Evolutionary conservation across 2,797 vertebrate genomes (phyloP).

Genomic region (Sebastes melanostomus): DNA sequence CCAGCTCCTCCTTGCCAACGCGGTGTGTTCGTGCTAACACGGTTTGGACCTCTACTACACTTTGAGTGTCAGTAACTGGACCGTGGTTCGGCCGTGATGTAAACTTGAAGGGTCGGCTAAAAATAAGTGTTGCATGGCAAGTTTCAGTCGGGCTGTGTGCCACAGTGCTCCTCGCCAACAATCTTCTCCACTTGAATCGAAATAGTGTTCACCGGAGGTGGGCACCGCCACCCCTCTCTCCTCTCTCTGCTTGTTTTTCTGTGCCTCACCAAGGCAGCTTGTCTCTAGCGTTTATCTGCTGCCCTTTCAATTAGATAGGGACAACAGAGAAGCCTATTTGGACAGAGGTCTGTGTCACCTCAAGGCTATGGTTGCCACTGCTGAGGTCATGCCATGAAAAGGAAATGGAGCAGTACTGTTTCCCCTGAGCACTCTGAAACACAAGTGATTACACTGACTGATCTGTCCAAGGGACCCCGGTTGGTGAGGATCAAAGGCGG

Average conservation of each 20-base stretch:
- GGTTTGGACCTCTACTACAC: slow-evolving; percentile 20
- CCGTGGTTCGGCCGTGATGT: slow-evolving; percentile 39
- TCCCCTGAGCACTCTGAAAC: slow-evolving; percentile 71
- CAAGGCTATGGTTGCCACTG: slow-evolving; percentile 65
- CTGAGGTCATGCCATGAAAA: slow-evolving; percentile 78
- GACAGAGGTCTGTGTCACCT: slow-evolving; percentile 70
- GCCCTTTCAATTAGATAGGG: slow-evolving; percentile 81
- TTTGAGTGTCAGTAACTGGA: slow-evolving; percentile 55
- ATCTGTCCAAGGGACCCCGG: slow-evolving; percentile 69
- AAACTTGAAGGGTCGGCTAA: slow-evolving; percentile 66
- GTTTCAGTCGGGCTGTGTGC: slow-evolving; percentile 49
- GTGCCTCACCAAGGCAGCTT: slow-evolving; percentile 56
- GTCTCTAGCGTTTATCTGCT: slow-evolving; percentile 79
- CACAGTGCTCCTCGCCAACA: slow-evolving; percentile 55
- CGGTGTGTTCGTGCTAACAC: slow-evolving; percentile 50
- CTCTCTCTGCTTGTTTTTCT: slow-evolving; percentile 59
- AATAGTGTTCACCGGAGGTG: slow-evolving; percentile 69
- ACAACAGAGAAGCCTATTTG: slow-evolving; percentile 78
- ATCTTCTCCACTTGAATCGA: slow-evolving; percentile 61
- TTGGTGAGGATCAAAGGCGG: slow-evolving; percentile 76
- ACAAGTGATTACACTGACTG: slow-evolving; percentile 75
- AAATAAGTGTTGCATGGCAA: slow-evolving; percentile 63
- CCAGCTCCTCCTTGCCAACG: slow-evolving; percentile 32
- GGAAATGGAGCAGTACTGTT: slow-evolving; percentile 78
- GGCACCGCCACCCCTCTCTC: slow-evolving; percentile 56